Base-by-base conservation (phyloP, 2,113 vertebrate genomes). In the Dromiciops gliroides region DNA sequence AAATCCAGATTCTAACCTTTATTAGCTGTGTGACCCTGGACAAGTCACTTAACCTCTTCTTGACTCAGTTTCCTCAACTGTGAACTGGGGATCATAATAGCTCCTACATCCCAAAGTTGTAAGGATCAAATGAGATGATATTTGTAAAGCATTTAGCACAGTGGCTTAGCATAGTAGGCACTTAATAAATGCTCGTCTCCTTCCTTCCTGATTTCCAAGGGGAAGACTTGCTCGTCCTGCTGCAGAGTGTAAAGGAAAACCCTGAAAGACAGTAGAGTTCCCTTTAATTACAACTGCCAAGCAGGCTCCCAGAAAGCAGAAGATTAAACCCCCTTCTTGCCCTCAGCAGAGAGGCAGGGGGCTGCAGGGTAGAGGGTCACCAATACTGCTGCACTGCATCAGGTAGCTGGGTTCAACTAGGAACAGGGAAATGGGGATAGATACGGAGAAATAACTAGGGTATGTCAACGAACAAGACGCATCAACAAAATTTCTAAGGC, bases 331-430 rank as follows among this genome's bases (percentile, higher is more conserved):
- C 4, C 26, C 37, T n/a, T 75, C 31, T 14, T 75, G n/a, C 60
- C 19, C 19, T 83, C 37, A 44, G 14, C 8, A 83, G 67, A 75
- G 60, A n/a, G 4, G 14, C 14, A 67, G 60, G 60, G 60, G 28
- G 28, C 14, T 23, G 0, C 8, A 2, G n/a, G 8, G 19, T 5
- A 75, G 11, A 67, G 67, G n/a, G n/a, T n/a, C n/a, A n/a, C n/a
- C n/a, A n/a, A n/a, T 3, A 1, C 22, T 22, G n/a, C 14, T 67
- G 2, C 12, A 37, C 31, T 3, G 28, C 8, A 8, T 6, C 2
- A 19, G 14, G 37, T 0, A n/a, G 60, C 19, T 75, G 19, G 6
- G n/a, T 44, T 44, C 37, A 83, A 44, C 10, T 83, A 19, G 67
- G 22, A 19, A 44, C 44, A 2, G 7, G 19, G n/a, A 0, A 0